phyloP scores from a whole-genome alignment of 2,888 invertebrate genomes.

The Lasioglossum villosulum region DNA sequence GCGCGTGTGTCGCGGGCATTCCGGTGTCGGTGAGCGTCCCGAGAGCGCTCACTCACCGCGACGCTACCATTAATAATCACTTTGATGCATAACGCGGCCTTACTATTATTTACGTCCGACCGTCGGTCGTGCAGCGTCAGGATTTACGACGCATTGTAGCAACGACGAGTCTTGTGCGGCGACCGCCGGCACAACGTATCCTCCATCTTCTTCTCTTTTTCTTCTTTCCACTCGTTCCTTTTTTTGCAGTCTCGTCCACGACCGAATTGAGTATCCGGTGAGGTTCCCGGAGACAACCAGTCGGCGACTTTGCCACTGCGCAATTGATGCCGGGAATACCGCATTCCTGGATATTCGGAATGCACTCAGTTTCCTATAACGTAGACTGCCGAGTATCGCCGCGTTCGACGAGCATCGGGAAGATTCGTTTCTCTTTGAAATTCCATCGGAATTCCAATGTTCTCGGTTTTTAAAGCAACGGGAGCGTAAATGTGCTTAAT shows the following conservation, averaged over 20 bases:
- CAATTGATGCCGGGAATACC: constrained; percentile 11
- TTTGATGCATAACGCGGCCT: constrained; percentile 81
- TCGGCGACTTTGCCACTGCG: not conserved
- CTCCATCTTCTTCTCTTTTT: not conserved
- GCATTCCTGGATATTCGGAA: not conserved
- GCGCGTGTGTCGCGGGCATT: constrained; percentile 75
- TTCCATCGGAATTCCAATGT: not conserved
- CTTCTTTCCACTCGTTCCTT: not conserved
- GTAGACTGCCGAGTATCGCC: not conserved
- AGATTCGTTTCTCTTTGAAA: not conserved
- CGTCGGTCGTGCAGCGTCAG: constrained; percentile 66
- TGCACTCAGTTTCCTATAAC: not conserved
- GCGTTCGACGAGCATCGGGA: not conserved
- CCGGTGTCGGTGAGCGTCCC: constrained; percentile 76
- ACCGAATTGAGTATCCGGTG: constrained; percentile 48
- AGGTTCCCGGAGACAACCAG: constrained; percentile 33
- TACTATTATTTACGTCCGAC: constrained; percentile 78
- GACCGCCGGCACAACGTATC: constrained; percentile 39
- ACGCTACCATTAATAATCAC: constrained; percentile 82
- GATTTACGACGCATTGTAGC: constrained; percentile 79
- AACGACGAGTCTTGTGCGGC: constrained; percentile 47
- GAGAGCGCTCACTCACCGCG: constrained; percentile 78
- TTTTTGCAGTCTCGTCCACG: constrained; percentile 23
- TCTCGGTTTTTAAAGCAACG: not conserved
- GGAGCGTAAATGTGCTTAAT: not conserved